Base-by-base conservation (phyloP, 2,113 vertebrate species). In the Odontesthes bonariensis region DNA sequence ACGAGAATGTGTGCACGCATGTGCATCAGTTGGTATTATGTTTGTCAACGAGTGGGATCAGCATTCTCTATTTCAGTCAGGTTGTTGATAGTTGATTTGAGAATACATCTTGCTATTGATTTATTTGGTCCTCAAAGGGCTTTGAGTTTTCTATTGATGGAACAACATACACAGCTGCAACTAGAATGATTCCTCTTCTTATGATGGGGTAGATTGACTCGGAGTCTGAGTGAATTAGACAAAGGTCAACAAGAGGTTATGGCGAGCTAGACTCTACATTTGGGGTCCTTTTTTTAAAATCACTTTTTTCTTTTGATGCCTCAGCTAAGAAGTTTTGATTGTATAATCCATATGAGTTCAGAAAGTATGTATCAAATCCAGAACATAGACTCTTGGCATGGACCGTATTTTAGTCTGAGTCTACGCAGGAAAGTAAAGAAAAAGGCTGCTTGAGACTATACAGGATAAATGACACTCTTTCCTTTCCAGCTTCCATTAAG, bases 61-160 rank as follows among this genome's bases (percentile, higher is more conserved):
- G 59, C 63, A 32, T 79, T 80, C 32, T 84, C 79, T 22, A 27
- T 84, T 78, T 88, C 69, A 80, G 58, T 73, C 40, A 51, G 67
- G 64, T 85, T 87, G 78, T 90, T 88, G 85, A 83, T 38, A 12
- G 75, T 76, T 87, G 77, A 92, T 89, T 85, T 76, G 86, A 85
- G 87, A 82, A 79, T 75, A 59, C 35, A 79, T 81, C 83, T 83
- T 86, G 77, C 58, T 88, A 91, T 93, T 86, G 92, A 94, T 92
- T 92, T 88, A 79, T 91, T 90, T 90, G 84, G 66, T 81, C 89
- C 88, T 86, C 44, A 2, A 31, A 59, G 73, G 81, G 75, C 81
- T 33, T 68, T n/a, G 0, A 35, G 79, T 65, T 70, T 70, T 63
- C 7, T 69, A 61, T 65, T 23, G 73, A 88, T 83, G 68, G 53